These are phyloP conservation scores for Pogona vitticeps DNA, from an alignment of 2,113 vertebrate species.

Conservation along the genomic window DNA sequence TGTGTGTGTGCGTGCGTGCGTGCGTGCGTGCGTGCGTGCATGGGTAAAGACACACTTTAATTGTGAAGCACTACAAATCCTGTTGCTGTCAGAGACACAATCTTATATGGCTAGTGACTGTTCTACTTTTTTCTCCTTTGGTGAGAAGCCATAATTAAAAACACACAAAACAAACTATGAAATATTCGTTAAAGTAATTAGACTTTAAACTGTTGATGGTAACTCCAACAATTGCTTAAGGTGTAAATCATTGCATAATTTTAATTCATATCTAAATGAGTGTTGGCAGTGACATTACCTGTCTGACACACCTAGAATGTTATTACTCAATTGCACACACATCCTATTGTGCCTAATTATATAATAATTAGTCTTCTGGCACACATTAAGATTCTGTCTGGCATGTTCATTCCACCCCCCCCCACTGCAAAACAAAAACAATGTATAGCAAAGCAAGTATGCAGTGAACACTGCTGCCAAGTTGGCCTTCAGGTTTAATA, in stretches of 20 bases:
- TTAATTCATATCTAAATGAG: constrained; percentile 65
- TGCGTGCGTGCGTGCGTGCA: no score
- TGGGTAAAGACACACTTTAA: not conserved
- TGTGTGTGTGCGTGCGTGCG: no score
- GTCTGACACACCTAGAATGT: constrained; percentile 68
- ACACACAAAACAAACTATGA: not conserved
- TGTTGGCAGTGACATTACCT: constrained; percentile 63
- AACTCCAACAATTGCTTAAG: constrained; percentile 65
- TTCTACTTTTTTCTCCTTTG: constrained; percentile 35
- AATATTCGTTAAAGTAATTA: constrained; percentile 63
- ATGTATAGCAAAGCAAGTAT: constrained; percentile 24
- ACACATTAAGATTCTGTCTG: constrained; percentile 59
- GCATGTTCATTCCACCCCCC: constrained; percentile 50
- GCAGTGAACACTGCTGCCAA: constrained; percentile 19
- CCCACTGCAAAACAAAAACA: constrained; percentile 38
- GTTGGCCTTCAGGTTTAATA: constrained; percentile 33
- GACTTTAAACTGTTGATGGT: constrained; percentile 68
- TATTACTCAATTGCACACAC: constrained; percentile 69
- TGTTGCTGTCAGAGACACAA: constrained; percentile 11
- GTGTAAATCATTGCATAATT: constrained; percentile 67
- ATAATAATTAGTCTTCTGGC: constrained; percentile 71
- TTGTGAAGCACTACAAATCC: constrained; percentile 20
- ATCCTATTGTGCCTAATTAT: constrained; percentile 74
- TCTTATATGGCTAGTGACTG: constrained; percentile 30
- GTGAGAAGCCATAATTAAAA: constrained; percentile 44